Base-by-base conservation (phyloP, 2,113 vertebrate genomes). In the Chrysemys picta region DNA sequence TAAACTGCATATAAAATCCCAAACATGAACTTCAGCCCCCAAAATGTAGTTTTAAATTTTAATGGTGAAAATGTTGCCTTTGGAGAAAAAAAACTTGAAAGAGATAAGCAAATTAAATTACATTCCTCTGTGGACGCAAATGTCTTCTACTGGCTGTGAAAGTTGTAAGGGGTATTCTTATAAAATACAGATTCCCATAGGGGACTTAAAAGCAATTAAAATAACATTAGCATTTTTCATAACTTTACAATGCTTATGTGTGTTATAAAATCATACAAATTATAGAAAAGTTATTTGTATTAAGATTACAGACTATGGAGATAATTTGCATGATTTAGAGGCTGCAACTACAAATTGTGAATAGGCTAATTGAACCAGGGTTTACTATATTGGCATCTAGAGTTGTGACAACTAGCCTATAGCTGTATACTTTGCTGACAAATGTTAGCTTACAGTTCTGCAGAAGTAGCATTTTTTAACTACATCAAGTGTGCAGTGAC, bases 181-280 rank as follows among this genome's bases (percentile, higher is more conserved):
- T 13, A 21, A 98, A 97, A 95, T 88, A 93, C 87, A 89, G 95
- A 96, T 85, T 96, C 94, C 91, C 25, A 0, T 5, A 94, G 94
- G 8, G 2, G 94, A 95, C 82, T 94, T 97, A 95, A 96, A 98
- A 92, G 94, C 95, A 91, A 45, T 97, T 95, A 97, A 98, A 94
- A 84, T 88, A 93, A 92, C 92, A 97, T 94, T 96, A 95, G 59
- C 94, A 89, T 89, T 97, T 97, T 97, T 95, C 84, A 93, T 87
- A 96, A 89, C 0, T 29, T 95, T 95, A 87, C 72, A 91, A 82
- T 45, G 27, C 85, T 92, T 47, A 93, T 93, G 76, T 82, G 84
- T 90, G 47, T 93, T 94, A 95, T 87, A 95, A 97, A 97, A 88
- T 53, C 90, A 92, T 90, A 90, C 27, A 91, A 96, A 95, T 96